Conservation (phyloP, 2,888 invertebrate genomes). For the Agrochola macilenta region DNA sequence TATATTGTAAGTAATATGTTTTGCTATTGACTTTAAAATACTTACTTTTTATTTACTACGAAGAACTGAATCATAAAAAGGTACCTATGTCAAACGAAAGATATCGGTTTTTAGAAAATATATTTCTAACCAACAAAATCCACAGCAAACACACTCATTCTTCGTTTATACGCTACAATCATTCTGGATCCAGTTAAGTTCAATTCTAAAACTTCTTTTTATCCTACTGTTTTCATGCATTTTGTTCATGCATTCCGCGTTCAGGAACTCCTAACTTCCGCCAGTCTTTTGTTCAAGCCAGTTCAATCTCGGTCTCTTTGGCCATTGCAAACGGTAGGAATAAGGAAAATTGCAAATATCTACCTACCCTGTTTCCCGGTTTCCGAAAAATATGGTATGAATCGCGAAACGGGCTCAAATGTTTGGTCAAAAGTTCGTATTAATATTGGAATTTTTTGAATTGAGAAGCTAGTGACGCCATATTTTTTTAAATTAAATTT, state of each 20-base stretch:
- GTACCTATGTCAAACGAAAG: neutral
- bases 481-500: neutral
- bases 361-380: neutral
- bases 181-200: constrained; percentile 33
- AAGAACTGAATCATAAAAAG: neutral
- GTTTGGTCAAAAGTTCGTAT: neutral
- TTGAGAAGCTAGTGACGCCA: neutral
- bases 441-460: constrained; percentile 3
- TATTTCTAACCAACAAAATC: constrained; percentile 22
- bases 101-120: neutral
- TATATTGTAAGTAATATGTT: neutral
- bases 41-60: neutral
- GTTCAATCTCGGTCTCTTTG: constrained; percentile 56
- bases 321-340: constrained; percentile 21
- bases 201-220: constrained; percentile 34
- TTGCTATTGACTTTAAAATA: too few species aligned
- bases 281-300: constrained; percentile 46
- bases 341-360: constrained; percentile 27
- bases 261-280: constrained; percentile 55
- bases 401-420: constrained; percentile 12
- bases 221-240: constrained; percentile 47
- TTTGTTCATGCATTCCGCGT: constrained; percentile 54
- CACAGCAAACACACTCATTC: constrained; percentile 27
- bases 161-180: constrained; percentile 37
- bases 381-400: constrained; percentile 24